A percentile compares a stretch with the other conserved stretches of the same genome.
These are phyloP conservation scores for Scaptomyza reducta DNA, from an alignment of 2,888 invertebrate genomes.

Conservation along the genomic window DNA sequence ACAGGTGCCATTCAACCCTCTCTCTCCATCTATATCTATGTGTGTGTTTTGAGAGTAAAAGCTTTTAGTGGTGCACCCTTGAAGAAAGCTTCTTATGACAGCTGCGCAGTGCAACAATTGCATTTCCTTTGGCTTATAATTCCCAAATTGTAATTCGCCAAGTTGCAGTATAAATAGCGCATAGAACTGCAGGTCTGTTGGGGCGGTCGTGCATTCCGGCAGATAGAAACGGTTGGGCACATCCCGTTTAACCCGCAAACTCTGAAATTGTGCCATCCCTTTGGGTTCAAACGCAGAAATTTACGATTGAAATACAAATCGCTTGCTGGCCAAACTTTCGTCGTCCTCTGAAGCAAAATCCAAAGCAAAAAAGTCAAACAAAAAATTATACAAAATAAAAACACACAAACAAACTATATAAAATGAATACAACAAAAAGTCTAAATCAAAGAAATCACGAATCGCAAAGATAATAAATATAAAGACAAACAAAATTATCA, in stretches of 20 bases:
- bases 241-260: constrained; percentile 68
- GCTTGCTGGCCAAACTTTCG: constrained; percentile 47
- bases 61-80: constrained; percentile 50
- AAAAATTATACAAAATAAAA: constrained; percentile 23
- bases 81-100: constrained; percentile 41
- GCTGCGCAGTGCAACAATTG: constrained; percentile 41
- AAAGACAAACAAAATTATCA: constrained; percentile 61
- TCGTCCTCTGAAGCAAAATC: constrained; percentile 61
- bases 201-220: constrained; percentile 80
- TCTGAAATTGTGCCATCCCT: constrained; percentile 75
- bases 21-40: not conserved
- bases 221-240: constrained; percentile 77
- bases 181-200: constrained; percentile 12
- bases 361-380: constrained; percentile 18
- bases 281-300: constrained; percentile 52
- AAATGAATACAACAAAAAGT: constrained; percentile 54
- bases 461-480: constrained; percentile 58
- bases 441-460: constrained; percentile 67
- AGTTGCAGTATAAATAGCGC: constrained; percentile 54
- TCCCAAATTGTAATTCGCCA: constrained; percentile 64
- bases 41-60: constrained; percentile 21
- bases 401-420: constrained; percentile 34
- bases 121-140: constrained; percentile 54
- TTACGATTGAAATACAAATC: constrained; percentile 44
- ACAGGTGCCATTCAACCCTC: constrained; percentile 32